Base-by-base conservation (phyloP, 2,888 invertebrate species). In the Palloptera scutellata region DNA sequence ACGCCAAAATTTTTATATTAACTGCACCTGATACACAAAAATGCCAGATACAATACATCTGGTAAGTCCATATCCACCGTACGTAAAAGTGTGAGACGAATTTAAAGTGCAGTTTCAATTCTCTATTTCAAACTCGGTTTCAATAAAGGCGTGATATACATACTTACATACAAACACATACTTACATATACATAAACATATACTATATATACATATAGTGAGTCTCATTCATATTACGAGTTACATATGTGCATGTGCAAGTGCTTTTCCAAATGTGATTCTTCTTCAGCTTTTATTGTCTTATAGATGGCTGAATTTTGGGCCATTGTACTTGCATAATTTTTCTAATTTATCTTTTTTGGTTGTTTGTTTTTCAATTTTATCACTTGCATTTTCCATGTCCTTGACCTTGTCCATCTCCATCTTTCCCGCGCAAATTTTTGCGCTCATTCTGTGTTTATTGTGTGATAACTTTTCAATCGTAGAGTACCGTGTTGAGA, bases 51-150 rank as follows among this genome's bases (percentile, higher is more conserved):
- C 70, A 64, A 72, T 73, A 69, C 72, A 73, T 67, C 67, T 77
- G 64, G 80, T 81, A 81, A 81, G 80, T 80, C 64, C 53, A 61
- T 51, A 70, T 64, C 58, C 59, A 60, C 59, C 67, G 15, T 64
- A 67, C 61, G 59, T 59, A 59, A 52, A 61, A 65, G 62, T 61
- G 65, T 45, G 40, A 43, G 15, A 12, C 30, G 45, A 45, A 13
- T n/a, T 55, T 30, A 2, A 13, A 15, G 40, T 20, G 20, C 41
- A 41, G 8, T 59, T 19, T 59, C n/a, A n/a, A n/a, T n/a, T n/a
- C n/a, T n/a, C 15, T 19, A 15, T 64, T 52, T 45, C 1, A 4
- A 51, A 30, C n/a, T 41, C 30, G 55, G 40, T 41, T 9, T 20
- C 9, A 55, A 10, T 30, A 45, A 17, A 11, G 10, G 3, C 9